Base-by-base conservation (phyloP, 2,113 vertebrate genomes). In the Epinephelus moara region DNA sequence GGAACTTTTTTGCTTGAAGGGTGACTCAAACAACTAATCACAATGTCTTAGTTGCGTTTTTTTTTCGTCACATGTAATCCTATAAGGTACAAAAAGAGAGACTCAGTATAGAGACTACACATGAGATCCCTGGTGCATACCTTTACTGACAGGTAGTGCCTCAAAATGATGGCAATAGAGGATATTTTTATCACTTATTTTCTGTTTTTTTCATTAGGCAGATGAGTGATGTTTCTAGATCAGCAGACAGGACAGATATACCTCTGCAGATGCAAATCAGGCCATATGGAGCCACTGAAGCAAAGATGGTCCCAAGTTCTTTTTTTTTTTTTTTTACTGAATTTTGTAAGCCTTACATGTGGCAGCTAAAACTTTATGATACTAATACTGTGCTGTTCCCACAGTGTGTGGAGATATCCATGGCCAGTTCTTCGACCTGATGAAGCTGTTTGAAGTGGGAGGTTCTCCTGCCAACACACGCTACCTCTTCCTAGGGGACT, bases 381-480 rank as follows among this genome's bases (percentile, higher is more conserved):
- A 23, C 49, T 71, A 49, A 70, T 27, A 6, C 30, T 67, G 62
- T 85, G 69, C 25, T 62, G 18, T 69, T 56, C 75, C 57, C 59
- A 21, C 89, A 96, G 95, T 96, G 83, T 96, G 96, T 76, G 96
- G 96, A 66, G 96, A 96, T 50, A 96, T 96, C 77, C 96, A 96
- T 49, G 96, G 96, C 57, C 96, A 96, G 92, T 96, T 96, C 88
- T 96, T 96, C 63, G 96, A 96, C 91, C 91, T 96, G 94, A 96
- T 96, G 96, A 96, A 96, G 93, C 71, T 96, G 67, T 96, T 96
- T 86, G 96, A 96, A 89, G 96, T 96, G 52, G 96, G 95, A 78
- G 96, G 96, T 12, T 96, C 96, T 70, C 96, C 96, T 75, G 96
- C 96, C 74, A 96, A 94, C 83, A 96, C 96, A 0, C 95, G 95